Base-by-base conservation (phyloP, 2,888 invertebrate genomes). In the Asteroscopus sphinx region DNA sequence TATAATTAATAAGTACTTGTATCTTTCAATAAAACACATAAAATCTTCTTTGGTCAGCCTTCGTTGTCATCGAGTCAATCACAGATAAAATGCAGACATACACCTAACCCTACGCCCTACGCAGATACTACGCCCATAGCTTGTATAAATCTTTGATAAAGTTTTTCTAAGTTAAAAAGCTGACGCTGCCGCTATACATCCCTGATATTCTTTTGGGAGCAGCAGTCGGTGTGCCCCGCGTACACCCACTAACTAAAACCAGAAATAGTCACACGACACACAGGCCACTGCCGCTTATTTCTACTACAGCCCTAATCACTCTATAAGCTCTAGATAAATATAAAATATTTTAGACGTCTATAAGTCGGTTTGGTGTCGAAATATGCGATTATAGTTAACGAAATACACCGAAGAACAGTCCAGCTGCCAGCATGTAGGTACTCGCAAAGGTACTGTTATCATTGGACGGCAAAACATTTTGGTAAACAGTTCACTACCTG, bases 281-380 rank as follows among this genome's bases (percentile, higher is more conserved):
- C 80, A 77, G 73, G 58, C 25, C 73, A 57, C 67, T 57, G 72
- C 66, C 67, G n/a, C 76, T 81, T 83, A 82, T 51, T 58, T 65
- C 58, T 48, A 73, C 86, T 88, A 90, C 82, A 77, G 89, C 89
- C 90, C 94, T 93, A 93, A 85, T 70, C 91, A 83, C 81, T 81
- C 93, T 93, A 93, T 93, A 94, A 94, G 93, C 93, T 94, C 94
- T 93, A 93, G 87, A 85, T 87, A 91, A 87, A 91, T 92, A 90
- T 90, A 92, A 87, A 88, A 92, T 89, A 90, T 84, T 83, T 88
- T 87, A 92, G 84, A 89, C 87, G 87, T 87, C 84, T 90, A 88
- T 86, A 82, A 87, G 80, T 89, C 80, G 78, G 86, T 89, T 87
- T 89, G 85, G 90, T 92, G 89, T 91, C 86, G 82, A 88, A 89